A percentile compares a stretch with the other conserved stretches of the same genome.
Conservation (phyloP, 2,888 invertebrate species). For the Cryptocephalus moraei region DNA sequence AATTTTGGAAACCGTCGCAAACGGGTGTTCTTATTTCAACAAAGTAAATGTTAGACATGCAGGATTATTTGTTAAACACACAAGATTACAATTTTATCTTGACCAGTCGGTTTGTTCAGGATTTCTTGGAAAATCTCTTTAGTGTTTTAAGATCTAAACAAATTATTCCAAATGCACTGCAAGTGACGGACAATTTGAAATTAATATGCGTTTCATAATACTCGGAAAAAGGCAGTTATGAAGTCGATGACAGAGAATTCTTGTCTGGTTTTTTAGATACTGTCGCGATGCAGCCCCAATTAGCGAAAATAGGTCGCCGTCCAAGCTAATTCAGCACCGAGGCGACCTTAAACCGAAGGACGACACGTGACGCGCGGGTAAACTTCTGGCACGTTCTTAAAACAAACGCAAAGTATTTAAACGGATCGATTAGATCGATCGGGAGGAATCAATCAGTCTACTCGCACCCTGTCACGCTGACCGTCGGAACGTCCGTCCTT, state of each 20-base stretch:
- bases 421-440: too few species aligned
- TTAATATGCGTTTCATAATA: slow-evolving; percentile 1
- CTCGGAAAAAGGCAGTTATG: background rate
- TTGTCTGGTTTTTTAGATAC: too few species aligned
- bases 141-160: slow-evolving; percentile 8
- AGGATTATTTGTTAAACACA: slow-evolving; percentile 5
- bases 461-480: too few species aligned
- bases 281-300: too few species aligned
- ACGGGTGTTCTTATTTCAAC: slow-evolving; percentile 10
- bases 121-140: slow-evolving; percentile 16
- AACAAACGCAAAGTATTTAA: too few species aligned
- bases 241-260: background rate
- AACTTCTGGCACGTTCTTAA: too few species aligned
- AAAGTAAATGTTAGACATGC: slow-evolving; percentile 11
- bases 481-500: too few species aligned
- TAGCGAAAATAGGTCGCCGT: too few species aligned
- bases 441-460: too few species aligned
- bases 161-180: slow-evolving; percentile 6
- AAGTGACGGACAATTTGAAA: slow-evolving; percentile 4
- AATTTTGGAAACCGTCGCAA: slow-evolving; percentile 13
- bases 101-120: slow-evolving; percentile 6
- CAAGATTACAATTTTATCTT: slow-evolving; percentile 5
- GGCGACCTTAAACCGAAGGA: too few species aligned
- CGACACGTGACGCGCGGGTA: too few species aligned
- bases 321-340: too few species aligned